Percentiles rank a stretch among this genome's conserved stretches.
phyloP scores from a whole-genome alignment of 2,797 vertebrate genomes.

The Lateolabrax maculatus region DNA sequence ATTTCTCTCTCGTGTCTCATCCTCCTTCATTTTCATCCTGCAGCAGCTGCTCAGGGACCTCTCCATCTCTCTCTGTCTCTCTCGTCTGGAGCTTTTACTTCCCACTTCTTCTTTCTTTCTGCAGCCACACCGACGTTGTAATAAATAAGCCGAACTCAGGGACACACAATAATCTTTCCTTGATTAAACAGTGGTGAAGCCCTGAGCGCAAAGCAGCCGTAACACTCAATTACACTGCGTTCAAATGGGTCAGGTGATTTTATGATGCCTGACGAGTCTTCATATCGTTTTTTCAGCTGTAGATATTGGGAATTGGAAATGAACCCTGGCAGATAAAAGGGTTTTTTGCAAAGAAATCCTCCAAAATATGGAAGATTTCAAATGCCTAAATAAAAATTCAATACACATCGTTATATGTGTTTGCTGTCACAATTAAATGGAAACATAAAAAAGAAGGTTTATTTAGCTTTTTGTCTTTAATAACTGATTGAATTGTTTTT shows the following conservation, averaged over 20 bases:
- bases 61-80: background rate
- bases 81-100: conserved; percentile 20
- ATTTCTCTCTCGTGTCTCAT: conserved; percentile 52
- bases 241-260: conserved; percentile 38
- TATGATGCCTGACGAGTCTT: conserved; percentile 24
- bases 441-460: background rate
- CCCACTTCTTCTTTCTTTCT: conserved; percentile 18
- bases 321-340: background rate
- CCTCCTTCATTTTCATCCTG: conserved; percentile 48
- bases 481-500: background rate
- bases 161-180: conserved; percentile 48
- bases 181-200: conserved; percentile 56
- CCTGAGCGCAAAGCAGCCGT: conserved; percentile 13
- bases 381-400: background rate
- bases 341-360: background rate
- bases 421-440: no score
- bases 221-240: conserved; percentile 45
- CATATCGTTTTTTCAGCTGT: conserved; percentile 32
- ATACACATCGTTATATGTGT: background rate
- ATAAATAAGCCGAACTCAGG: conserved; percentile 52
- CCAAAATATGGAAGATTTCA: background rate
- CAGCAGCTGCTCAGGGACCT: conserved; percentile 47
- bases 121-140: background rate
- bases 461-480: background rate
- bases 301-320: conserved; percentile 12